These are phyloP conservation scores for Cairina moschata DNA, from an alignment of 2,113 vertebrate species.

Conservation along the genomic window DNA sequence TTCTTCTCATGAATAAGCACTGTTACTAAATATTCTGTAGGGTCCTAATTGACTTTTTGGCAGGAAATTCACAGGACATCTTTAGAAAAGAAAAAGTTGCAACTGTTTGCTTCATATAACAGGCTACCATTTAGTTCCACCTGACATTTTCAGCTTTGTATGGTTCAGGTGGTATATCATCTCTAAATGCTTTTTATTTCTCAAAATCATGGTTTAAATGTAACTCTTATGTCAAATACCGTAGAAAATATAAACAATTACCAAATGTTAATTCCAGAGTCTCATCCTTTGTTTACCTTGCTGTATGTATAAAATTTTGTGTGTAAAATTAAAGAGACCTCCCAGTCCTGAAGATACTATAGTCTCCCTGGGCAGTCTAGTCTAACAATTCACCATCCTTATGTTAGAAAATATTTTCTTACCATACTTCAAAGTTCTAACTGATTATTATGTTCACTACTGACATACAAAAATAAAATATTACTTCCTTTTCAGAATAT, in stretches of 20 bases:
- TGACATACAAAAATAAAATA: not conserved
- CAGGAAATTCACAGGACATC: not conserved
- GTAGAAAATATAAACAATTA: not conserved
- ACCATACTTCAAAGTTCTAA: not conserved
- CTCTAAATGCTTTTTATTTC: not conserved
- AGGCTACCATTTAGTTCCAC: not conserved
- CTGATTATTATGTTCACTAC: not conserved
- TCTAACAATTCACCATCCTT: not conserved
- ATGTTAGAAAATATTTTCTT: not conserved
- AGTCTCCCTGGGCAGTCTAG: not conserved
- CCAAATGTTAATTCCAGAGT: not conserved
- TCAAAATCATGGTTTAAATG: not conserved
- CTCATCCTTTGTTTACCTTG: not conserved
- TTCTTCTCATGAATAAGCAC: not conserved
- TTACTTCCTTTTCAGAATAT: not conserved
- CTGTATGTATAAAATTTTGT: not conserved
- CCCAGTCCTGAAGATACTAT: not conserved
- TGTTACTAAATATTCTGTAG: not conserved
- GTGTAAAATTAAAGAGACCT: not conserved
- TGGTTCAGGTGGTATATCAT: not conserved
- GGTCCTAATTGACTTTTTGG: not conserved
- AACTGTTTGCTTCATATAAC: not conserved
- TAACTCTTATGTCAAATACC: not conserved
- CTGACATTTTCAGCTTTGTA: not conserved
- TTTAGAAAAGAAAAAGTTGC: not conserved